A percentile compares a stretch with the other conserved stretches of the same genome.
Evolutionary conservation across 2,113 vertebrate species (phyloP).

Genomic region (Ceuthmochares aereus): DNA sequence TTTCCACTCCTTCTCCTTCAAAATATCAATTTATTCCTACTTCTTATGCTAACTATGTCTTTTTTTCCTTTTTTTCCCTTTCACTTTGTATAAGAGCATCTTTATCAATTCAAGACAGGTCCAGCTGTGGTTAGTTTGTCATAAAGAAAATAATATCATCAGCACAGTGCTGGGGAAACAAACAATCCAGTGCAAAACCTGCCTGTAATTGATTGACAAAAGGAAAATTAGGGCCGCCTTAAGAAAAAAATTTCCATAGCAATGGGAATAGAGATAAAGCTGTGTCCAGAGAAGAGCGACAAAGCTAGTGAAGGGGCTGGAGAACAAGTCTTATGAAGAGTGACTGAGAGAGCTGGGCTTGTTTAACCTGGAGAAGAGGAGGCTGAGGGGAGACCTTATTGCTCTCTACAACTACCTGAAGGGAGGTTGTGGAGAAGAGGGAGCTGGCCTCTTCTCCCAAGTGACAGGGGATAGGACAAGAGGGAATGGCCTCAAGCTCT

Average conservation of each 20-base stretch:
- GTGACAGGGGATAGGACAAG: no score
- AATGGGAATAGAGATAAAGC: not conserved
- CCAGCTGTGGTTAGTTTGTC: slow-evolving; percentile 48
- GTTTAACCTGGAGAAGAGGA: no score
- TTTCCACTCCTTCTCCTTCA: not conserved
- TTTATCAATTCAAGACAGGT: slow-evolving; percentile 33
- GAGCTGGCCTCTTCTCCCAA: no score
- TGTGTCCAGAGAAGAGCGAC: no score
- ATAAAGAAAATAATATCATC: slow-evolving; percentile 24
- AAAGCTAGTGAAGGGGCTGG: no score
- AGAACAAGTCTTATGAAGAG: no score
- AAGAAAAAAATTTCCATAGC: slow-evolving; percentile 42
- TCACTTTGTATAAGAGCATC: not conserved
- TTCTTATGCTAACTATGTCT: not conserved
- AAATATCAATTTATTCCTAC: not conserved
- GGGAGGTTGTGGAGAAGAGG: no score
- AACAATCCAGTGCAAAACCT: slow-evolving; percentile 18
- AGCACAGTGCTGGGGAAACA: not conserved
- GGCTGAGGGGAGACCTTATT: no score
- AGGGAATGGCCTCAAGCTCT: no score
- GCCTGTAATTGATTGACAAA: slow-evolving; percentile 46
- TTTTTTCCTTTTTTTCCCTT: not conserved
- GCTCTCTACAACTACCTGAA: no score
- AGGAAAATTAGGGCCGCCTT: slow-evolving; percentile 36
- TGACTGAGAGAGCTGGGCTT: no score